These are phyloP conservation scores for Dolichopus griseipennis DNA, from an alignment of 2,888 invertebrate species.

Conservation along the genomic window DNA sequence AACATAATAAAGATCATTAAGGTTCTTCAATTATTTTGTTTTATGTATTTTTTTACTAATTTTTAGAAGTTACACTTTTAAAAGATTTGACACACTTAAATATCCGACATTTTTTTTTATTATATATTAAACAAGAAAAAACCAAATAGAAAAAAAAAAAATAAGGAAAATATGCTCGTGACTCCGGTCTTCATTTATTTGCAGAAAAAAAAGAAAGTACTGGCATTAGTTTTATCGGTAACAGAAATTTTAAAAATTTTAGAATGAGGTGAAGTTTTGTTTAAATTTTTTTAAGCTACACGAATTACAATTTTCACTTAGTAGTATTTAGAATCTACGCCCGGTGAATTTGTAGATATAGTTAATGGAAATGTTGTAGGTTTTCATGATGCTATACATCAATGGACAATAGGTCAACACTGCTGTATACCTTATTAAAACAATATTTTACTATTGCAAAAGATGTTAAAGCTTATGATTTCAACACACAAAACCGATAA, in stretches of 20 bases:
- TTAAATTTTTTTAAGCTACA: conserved; percentile 10
- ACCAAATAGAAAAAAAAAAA: conserved; percentile 63
- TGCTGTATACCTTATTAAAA: conserved; percentile 56
- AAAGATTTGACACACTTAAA: conserved; percentile 63
- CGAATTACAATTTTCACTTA: neutral
- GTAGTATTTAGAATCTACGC: conserved; percentile 73
- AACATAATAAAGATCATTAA: conserved; percentile 50
- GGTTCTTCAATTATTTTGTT: conserved; percentile 37
- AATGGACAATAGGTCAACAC: conserved; percentile 90
- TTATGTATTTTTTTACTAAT: conserved; percentile 24
- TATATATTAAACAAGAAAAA: conserved; percentile 67
- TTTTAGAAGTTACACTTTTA: conserved; percentile 59
- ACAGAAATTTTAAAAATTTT: conserved; percentile 76
- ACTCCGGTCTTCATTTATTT: conserved; percentile 58
- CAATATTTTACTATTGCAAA: conserved; percentile 71
- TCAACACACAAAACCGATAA: conserved; percentile 68
- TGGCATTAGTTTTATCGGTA: conserved; percentile 96
- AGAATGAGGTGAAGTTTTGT: conserved; percentile 58
- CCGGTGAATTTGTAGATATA: conserved; percentile 73
- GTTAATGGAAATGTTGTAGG: conserved; percentile 70
- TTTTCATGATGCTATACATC: conserved; percentile 76
- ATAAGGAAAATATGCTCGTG: conserved; percentile 71
- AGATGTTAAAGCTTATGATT: conserved; percentile 63
- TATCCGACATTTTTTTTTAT: conserved; percentile 95
- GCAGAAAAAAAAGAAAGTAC: conserved; percentile 75